Evolutionary conservation across 2,888 invertebrate species (phyloP).

Genomic region (Drosophila glabriapex): DNA sequence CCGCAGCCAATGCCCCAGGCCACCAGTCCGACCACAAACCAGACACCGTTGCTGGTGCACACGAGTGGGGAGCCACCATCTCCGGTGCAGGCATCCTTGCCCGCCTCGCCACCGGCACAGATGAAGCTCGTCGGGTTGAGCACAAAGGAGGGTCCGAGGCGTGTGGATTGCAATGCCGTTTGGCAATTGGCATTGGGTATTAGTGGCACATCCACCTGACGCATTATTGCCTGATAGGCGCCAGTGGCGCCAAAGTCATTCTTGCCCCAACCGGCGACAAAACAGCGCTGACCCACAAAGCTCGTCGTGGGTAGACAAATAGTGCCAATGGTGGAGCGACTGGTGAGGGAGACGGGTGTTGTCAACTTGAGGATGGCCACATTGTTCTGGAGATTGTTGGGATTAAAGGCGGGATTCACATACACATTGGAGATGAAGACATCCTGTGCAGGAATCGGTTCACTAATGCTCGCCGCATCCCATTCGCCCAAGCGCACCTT

Average conservation of each 20-base stretch:
- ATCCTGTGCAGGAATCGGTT: conserved; percentile 89
- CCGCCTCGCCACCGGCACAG: conserved; percentile 92
- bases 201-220: conserved; percentile 91
- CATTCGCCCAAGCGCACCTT: conserved; percentile 92
- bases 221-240: conserved; percentile 88
- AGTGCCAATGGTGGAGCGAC: conserved; percentile 87
- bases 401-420: conserved; percentile 89
- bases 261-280: conserved; percentile 95
- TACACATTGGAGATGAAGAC: conserved; percentile 87
- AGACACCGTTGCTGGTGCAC: conserved; percentile 77
- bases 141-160: conserved; percentile 88
- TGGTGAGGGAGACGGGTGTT: conserved; percentile 87
- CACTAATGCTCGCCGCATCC: conserved; percentile 89
- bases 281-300: conserved; percentile 86
- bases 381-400: conserved; percentile 91
- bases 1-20: conserved; percentile 89
- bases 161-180: conserved; percentile 87
- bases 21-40: conserved; percentile 86
- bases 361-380: conserved; percentile 92
- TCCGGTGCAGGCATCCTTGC: conserved; percentile 91
- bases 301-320: conserved; percentile 87
- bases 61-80: conserved; percentile 86
- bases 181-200: conserved; percentile 89
- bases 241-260: conserved; percentile 88
- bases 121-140: conserved; percentile 90